Evolutionary conservation across 2,888 invertebrate species (phyloP).

Genomic region (Cephus pygmeus): DNA sequence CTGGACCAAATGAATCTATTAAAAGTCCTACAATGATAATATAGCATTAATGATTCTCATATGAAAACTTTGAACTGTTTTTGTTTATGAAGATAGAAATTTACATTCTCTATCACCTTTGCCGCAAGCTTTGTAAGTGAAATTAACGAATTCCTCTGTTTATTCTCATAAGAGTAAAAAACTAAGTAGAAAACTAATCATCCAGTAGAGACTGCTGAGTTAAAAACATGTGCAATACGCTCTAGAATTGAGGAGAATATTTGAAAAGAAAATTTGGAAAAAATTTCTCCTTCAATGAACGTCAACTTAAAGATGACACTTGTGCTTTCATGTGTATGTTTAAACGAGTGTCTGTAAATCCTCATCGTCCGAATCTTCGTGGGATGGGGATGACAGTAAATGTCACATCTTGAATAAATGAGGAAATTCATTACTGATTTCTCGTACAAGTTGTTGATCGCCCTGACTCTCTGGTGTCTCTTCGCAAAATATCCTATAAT

Average conservation of each 20-base stretch:
- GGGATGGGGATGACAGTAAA: slow-evolving; percentile 45
- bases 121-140: background rate
- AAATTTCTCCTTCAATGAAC: background rate
- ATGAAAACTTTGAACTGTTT: background rate
- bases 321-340: slow-evolving; percentile 6
- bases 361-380: slow-evolving; percentile 45
- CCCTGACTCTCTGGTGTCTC: slow-evolving; percentile 79
- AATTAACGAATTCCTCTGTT: background rate
- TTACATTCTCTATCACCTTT: background rate
- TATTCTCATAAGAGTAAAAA: too few species aligned
- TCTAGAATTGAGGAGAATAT: background rate
- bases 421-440: slow-evolving; percentile 87
- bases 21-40: background rate
- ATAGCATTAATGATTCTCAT: background rate
- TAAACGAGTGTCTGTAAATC: slow-evolving; percentile 57
- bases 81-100: background rate
- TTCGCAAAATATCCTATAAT: slow-evolving; percentile 81
- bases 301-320: background rate
- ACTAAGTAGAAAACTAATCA: too few species aligned
- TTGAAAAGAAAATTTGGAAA: background rate
- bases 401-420: slow-evolving; percentile 68
- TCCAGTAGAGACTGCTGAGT: background rate
- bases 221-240: background rate
- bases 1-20: background rate
- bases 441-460: slow-evolving; percentile 82